Evolutionary conservation across 2,797 vertebrate species (phyloP), one percentile per base, ranked within the genome.

Genomic region (Lophotriccus pileatus): DNA sequence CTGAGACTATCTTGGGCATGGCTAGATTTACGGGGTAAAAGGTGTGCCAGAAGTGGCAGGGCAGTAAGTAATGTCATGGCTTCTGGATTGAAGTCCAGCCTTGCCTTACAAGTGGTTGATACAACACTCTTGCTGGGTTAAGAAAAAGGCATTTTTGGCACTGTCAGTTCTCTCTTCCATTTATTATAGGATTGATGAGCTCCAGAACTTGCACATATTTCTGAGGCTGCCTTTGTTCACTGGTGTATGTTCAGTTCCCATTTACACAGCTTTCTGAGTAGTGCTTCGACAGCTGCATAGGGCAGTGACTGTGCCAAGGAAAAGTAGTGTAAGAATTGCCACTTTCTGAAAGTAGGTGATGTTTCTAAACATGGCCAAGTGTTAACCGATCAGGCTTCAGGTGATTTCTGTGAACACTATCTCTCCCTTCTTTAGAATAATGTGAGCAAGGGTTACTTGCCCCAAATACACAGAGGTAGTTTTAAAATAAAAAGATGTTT

Each of bases 121-220:
- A 37, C 41, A 62, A 9, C 39, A 22, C 3, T 62, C 63, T 50
- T 69, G 15, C 68, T 84, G 10, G 4, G 28, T 73, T 67, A 76
- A 63, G 46, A 28, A 47, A 30, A 58, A 52, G 14, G 36, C 8
- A 3, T 85, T 90, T 90, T 80, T 80, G 58, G 59, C 34, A 20
- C 53, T 28, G 8, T 52, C 87, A 28, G 37, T 63, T 14, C n/a
- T 72, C 84, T 76, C 36, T 63, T 28, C 73, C 18, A 4, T 85
- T 47, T 44, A 12, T 44, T 78, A 3, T 0, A 25, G 14, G 56
- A 59, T 11, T 66, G 44, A 37, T 59, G 49, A 62, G 41, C 5
- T 1, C 39, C 58, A 86, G 24, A 88, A 30, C 63, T 59, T 50
- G 27, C 10, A 34, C 2, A 0, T 0, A 0, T 50, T 95, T 67